These are phyloP conservation scores for Lipophrys pholis DNA, from an alignment of 2,113 vertebrate genomes.

Conservation along the genomic window DNA sequence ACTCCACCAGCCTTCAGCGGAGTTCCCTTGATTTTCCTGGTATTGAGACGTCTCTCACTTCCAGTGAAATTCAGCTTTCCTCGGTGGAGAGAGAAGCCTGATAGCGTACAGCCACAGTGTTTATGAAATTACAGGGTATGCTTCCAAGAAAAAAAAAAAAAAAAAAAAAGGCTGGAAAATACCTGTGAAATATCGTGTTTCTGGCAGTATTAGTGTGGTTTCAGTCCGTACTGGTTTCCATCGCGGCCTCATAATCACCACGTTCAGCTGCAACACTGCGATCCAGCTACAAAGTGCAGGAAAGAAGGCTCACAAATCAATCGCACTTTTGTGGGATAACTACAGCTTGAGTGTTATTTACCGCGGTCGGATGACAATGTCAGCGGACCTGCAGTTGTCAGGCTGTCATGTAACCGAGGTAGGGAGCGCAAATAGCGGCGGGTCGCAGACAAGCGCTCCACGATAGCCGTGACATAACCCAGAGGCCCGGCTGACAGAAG, in stretches of 20 bases:
- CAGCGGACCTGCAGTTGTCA: background rate
- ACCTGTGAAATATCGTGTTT: background rate
- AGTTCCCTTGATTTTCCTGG: background rate
- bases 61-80: background rate
- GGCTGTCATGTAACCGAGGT: constrained; percentile 34
- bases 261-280: background rate
- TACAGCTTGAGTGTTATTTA: constrained; percentile 15
- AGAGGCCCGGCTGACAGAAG: background rate
- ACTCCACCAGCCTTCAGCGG: no score
- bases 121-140: background rate
- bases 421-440: constrained; percentile 33
- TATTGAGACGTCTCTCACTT: background rate
- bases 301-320: background rate
- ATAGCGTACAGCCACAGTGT: background rate
- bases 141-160: background rate
- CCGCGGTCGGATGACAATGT: background rate
- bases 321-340: background rate
- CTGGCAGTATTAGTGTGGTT: background rate
- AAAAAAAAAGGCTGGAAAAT: background rate
- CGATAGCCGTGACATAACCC: constrained; percentile 37
- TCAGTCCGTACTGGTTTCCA: background rate
- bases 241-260: background rate
- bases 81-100: background rate
- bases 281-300: constrained; percentile 16
- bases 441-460: background rate